A percentile compares a stretch with the other conserved stretches of the same genome.
Evolutionary conservation across 2,888 invertebrate species (phyloP).

Genomic region (Campaea margaritaria): DNA sequence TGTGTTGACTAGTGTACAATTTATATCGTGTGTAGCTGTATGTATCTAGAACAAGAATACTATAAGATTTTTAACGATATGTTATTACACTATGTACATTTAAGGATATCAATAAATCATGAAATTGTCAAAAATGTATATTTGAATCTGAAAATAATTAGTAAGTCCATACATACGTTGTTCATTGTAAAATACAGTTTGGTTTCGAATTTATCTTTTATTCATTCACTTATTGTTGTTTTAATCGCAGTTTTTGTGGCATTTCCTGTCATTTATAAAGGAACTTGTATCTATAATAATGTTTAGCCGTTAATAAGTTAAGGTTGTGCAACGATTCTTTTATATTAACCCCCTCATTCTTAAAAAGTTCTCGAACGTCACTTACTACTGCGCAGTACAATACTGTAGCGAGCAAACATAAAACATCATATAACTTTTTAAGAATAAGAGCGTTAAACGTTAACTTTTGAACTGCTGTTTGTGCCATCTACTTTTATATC

Average conservation of each 20-base stretch:
- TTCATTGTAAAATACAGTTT: not conserved
- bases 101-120: conserved; percentile 18
- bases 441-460: conserved; percentile 8
- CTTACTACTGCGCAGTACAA: no score
- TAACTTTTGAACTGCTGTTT: not conserved
- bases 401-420: no score
- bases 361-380: no score
- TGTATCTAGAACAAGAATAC: conserved; percentile 56
- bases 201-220: conserved; percentile 12
- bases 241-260: conserved; percentile 1
- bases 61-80: conserved; percentile 42
- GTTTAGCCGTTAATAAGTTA: conserved; percentile 12
- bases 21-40: conserved; percentile 53
- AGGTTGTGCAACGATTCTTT: conserved; percentile 71
- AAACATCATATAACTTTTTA: no score
- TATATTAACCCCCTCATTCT: no score
- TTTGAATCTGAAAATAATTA: conserved; percentile 19
- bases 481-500: conserved; percentile 32
- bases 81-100: conserved; percentile 14
- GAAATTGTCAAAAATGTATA: conserved; percentile 25
- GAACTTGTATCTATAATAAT: not conserved
- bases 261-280: conserved; percentile 44
- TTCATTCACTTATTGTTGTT: conserved; percentile 32
- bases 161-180: not conserved
- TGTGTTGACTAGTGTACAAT: conserved; percentile 60